Evolutionary conservation across 2,888 invertebrate genomes (phyloP).

Genomic region (Hartigia nigra): DNA sequence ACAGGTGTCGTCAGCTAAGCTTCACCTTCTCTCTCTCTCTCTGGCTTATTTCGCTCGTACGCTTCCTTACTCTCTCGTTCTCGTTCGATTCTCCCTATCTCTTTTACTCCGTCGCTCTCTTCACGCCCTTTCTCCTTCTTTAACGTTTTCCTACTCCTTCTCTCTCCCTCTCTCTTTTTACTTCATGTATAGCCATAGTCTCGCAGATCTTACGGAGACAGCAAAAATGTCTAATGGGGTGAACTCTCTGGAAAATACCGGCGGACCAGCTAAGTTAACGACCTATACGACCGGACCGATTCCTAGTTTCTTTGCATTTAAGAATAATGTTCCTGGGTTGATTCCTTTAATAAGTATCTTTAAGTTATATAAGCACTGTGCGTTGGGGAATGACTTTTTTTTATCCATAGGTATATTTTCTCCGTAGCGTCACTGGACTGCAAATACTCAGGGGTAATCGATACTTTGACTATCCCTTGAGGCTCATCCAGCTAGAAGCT

Average conservation of each 20-base stretch:
- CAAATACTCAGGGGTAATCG: neutral
- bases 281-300: conserved; percentile 37
- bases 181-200: conserved; percentile 27
- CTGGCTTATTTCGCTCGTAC: conserved; percentile 20
- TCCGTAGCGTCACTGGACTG: neutral
- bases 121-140: neutral
- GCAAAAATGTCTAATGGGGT: conserved; percentile 65
- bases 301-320: conserved; percentile 23
- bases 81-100: conserved; percentile 16
- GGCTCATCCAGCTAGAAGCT: neutral
- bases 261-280: conserved; percentile 44
- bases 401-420: too few species aligned
- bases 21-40: conserved; percentile 30
- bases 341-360: conserved; percentile 31
- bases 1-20: conserved; percentile 61
- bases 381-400: neutral
- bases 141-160: neutral
- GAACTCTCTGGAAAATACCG: conserved; percentile 64
- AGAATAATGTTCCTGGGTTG: conserved; percentile 56
- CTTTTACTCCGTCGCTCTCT: neutral
- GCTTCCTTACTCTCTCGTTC: conserved; percentile 6
- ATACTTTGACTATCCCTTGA: neutral
- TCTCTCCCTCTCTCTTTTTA: neutral
- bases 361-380: neutral
- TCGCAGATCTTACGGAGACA: conserved; percentile 56